Percentiles rank a stretch among this genome's conserved stretches.
Conservation (phyloP, 1,140 invertebrate genomes). For the Lepidotrigona ventralis region DNA sequence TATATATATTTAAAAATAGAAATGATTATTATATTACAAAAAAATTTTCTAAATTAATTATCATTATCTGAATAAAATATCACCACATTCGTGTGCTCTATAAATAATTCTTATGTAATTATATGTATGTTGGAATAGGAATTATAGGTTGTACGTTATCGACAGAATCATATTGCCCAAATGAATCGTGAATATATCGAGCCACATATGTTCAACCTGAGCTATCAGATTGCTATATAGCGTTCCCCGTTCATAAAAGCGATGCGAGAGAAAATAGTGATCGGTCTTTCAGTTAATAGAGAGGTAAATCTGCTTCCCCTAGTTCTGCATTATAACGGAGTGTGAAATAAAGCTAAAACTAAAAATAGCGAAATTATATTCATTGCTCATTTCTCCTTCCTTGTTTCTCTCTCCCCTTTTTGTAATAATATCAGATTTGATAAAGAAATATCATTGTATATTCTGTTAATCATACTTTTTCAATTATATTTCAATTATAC, state of each 20-base stretch:
- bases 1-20: background rate
- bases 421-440: background rate
- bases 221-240: background rate
- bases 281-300: conserved; percentile 6
- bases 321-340: too few relatives aligned
- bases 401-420: background rate
- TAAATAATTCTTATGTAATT: conserved; percentile 12
- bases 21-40: background rate
- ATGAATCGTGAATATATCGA: conserved; percentile 16
- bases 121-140: background rate
- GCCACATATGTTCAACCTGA: conserved; percentile 12
- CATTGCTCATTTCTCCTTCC: background rate
- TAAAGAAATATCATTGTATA: too few relatives aligned
- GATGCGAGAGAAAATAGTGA: background rate
- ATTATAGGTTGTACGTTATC: background rate
- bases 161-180: conserved; percentile 1
- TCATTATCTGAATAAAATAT: background rate
- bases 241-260: background rate
- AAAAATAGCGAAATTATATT: background rate
- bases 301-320: conserved; percentile 12
- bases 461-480: too few relatives aligned
- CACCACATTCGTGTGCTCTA: too few relatives aligned
- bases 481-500: too few relatives aligned
- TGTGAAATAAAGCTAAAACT: background rate
- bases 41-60: background rate